These are phyloP conservation scores for Chaetogeoica ovagalla DNA, from an alignment of 2,888 invertebrate species.

Conservation along the genomic window DNA sequence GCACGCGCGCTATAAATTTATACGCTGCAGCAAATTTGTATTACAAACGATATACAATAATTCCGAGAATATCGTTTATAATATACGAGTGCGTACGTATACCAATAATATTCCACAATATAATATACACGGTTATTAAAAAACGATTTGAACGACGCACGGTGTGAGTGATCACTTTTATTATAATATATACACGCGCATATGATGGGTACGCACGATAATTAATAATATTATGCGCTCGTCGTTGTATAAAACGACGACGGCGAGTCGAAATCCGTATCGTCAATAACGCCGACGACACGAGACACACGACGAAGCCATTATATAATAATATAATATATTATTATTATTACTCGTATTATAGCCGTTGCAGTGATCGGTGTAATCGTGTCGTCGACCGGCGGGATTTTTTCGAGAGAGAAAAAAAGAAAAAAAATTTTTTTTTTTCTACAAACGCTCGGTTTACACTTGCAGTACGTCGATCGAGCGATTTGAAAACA, in stretches of 20 bases:
- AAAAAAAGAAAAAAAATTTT: no score
- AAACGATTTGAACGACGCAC: slow-evolving; percentile 12
- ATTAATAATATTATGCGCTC: not conserved
- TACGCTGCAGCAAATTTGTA: no score
- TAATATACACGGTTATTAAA: slow-evolving; percentile 23
- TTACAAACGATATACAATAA: not conserved
- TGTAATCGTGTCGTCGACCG: slow-evolving; percentile 10
- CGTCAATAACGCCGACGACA: slow-evolving; percentile 11
- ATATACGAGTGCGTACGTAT: no score
- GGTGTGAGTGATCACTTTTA: not conserved
- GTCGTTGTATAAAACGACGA: not conserved
- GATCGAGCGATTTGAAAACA: no score
- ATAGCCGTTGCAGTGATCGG: not conserved
- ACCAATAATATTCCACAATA: no score
- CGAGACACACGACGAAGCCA: not conserved
- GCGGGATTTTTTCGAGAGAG: not conserved
- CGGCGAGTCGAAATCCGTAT: slow-evolving; percentile 18
- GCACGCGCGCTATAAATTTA: no score
- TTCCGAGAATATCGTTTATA: not conserved
- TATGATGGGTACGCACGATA: not conserved
- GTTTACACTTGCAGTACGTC: no score
- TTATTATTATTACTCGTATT: not conserved
- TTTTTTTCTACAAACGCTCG: no score
- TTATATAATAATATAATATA: not conserved
- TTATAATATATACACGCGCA: not conserved